Evolutionary conservation across 1,140 invertebrate genomes (phyloP).

Genomic region (Dinothrombium tinctorium): DNA sequence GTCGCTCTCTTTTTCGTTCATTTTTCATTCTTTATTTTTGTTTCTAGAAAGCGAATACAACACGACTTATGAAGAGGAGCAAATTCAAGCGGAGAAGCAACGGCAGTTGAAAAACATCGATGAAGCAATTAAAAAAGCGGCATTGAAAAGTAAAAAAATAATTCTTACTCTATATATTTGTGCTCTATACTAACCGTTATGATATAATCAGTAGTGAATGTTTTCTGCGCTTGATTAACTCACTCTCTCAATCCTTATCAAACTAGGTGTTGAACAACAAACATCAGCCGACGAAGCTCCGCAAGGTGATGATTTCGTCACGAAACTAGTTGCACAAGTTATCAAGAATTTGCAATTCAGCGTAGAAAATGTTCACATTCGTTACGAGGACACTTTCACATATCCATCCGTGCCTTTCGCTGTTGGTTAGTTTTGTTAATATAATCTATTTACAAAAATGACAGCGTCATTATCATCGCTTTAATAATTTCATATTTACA

Average conservation of each 20-base stretch:
- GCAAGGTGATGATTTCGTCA: constrained; percentile 67
- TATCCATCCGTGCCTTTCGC: constrained; percentile 56
- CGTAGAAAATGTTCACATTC: constrained; percentile 75
- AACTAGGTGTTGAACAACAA: neutral
- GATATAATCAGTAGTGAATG: constrained; percentile 1
- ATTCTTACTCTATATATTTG: constrained; percentile 20
- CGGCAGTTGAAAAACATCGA: constrained; percentile 48
- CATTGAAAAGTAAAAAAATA: constrained; percentile 36
- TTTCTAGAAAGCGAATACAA: constrained; percentile 52
- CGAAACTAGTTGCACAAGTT: constrained; percentile 81
- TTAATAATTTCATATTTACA: neutral
- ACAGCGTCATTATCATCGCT: neutral
- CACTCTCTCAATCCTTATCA: neutral
- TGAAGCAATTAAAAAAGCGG: constrained; percentile 46
- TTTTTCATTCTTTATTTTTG: constrained; percentile 5
- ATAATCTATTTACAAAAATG: neutral
- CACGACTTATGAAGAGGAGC: constrained; percentile 60
- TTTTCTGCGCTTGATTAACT: constrained; percentile 2
- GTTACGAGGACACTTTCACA: constrained; percentile 76
- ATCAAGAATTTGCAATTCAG: constrained; percentile 92
- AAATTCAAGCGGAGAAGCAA: constrained; percentile 51
- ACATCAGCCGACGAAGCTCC: constrained; percentile 7
- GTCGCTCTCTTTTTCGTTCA: no score
- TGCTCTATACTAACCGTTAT: constrained; percentile 12
- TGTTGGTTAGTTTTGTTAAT: constrained; percentile 44